Conservation (phyloP, 1,140 invertebrate genomes). For the Scylla paramamosain region DNA sequence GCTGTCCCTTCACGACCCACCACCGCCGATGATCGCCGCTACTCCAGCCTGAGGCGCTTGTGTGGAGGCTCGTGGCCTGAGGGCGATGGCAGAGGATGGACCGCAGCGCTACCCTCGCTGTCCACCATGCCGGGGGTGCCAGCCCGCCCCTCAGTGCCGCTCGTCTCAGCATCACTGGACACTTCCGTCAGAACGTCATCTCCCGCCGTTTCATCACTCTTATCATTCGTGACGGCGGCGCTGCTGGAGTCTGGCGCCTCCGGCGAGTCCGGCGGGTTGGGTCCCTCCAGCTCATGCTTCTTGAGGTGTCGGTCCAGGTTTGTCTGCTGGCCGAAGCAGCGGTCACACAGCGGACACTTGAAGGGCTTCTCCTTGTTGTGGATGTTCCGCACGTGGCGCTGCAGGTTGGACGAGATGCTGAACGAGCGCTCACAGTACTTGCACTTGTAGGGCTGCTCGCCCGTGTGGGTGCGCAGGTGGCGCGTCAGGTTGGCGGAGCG, state of each 20-base stretch:
- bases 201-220: neutral
- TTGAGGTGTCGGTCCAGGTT: conserved; percentile 98
- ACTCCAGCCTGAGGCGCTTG: conserved; percentile 63
- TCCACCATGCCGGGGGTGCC: neutral
- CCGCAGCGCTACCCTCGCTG: neutral
- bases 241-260: conserved; percentile 66
- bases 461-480: conserved; percentile 96
- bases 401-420: conserved; percentile 73
- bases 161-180: neutral
- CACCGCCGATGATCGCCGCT: neutral
- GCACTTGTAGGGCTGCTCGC: conserved; percentile 91
- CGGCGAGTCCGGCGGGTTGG: conserved; percentile 77
- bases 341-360: conserved; percentile 82
- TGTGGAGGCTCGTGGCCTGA: neutral
- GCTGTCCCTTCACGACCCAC: neutral
- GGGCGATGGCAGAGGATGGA: neutral
- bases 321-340: conserved; percentile 98
- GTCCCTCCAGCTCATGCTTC: conserved; percentile 89
- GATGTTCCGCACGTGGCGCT: conserved; percentile 70
- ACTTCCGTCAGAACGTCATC: neutral
- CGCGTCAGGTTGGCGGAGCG: conserved; percentile 80
- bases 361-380: conserved; percentile 86
- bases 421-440: conserved; percentile 71
- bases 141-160: neutral
- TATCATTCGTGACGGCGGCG: neutral